Base-by-base conservation (phyloP, 2,797 vertebrate species). In the Silurus lanzhouensis region DNA sequence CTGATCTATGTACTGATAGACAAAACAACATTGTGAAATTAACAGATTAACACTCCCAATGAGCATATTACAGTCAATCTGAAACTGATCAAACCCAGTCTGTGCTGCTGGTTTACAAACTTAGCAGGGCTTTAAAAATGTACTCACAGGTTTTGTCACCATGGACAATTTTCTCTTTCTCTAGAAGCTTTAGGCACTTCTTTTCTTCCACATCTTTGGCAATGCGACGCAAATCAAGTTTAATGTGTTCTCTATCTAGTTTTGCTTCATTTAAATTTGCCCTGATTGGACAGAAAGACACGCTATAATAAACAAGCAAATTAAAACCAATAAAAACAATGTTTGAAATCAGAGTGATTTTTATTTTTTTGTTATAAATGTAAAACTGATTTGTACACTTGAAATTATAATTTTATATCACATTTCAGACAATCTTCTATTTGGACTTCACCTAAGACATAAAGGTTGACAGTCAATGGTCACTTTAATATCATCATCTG, bases 211-310 rank as follows among this genome's bases (percentile, higher is more conserved):
- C 94, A 9, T 96, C 95, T 4, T 95, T 93, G 85, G 96, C 94
- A 86, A 98, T 97, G 52, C 94, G 95, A 0, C 95, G 96, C 86
- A 97, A 94, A 57, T 97, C 90, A 15, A 95, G 93, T 27, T 97
- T 90, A 0, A 52, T 76, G 95, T 97, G 93, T 98, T 38, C 6
- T 38, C 15, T 81, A 97, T 96, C 91, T 96, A 96, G 97, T 79
- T 97, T 96, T 85, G 97, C 87, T 89, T 98, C 96, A 9, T 97
- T 97, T 88, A 98, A 90, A 93, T 97, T 98, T 91, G 96, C 95
- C 88, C 96, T 98, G 92, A 58, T 20, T 52, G 64, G 74, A 76
- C 9, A 72, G 44, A 48, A 22, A 48, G 38, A 48, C 17, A n/a
- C 1, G 38, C 63, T 64, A 3, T 64, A 25, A 64, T 64, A n/a